phyloP scores from a whole-genome alignment of 2,797 vertebrate genomes.

The Hydrophis major region DNA sequence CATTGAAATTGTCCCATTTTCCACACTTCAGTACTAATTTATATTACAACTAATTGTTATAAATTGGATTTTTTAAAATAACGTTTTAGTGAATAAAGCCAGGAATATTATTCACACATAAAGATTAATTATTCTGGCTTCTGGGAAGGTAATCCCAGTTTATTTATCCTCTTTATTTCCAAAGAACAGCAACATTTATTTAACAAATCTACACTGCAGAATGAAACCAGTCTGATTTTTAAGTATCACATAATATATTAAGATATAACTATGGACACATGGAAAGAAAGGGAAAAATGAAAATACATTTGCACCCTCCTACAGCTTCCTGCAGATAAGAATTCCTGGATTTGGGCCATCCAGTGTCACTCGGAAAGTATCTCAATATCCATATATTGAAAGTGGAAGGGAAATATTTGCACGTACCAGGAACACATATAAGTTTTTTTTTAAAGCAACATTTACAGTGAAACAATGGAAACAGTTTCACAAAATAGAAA shows the following conservation, averaged over 20 bases:
- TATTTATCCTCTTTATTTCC: not conserved
- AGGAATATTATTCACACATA: not conserved
- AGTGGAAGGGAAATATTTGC: not conserved
- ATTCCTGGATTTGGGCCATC: constrained; percentile 4
- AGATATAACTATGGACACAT: not conserved
- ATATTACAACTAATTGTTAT: not conserved
- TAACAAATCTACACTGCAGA: not conserved
- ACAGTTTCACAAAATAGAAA: not conserved
- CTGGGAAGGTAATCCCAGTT: not conserved
- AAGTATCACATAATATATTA: not conserved
- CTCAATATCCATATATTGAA: not conserved
- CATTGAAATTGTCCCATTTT: not conserved
- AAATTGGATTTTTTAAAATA: not conserved
- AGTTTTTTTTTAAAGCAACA: not conserved
- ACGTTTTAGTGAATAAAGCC: not conserved
- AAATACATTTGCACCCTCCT: constrained; percentile 48
- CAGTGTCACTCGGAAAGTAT: constrained; percentile 40
- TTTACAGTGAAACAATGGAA: not conserved
- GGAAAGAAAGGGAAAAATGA: constrained; percentile 12
- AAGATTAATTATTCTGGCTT: not conserved
- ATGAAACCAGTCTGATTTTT: not conserved
- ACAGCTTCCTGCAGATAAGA: constrained; percentile 63
- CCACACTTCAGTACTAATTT: not conserved
- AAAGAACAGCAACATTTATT: not conserved
- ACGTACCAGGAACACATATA: not conserved